Percentiles rank a stretch among this genome's conserved stretches.
Evolutionary conservation across 2,797 vertebrate species (phyloP).

Genomic region (Platalea minor): DNA sequence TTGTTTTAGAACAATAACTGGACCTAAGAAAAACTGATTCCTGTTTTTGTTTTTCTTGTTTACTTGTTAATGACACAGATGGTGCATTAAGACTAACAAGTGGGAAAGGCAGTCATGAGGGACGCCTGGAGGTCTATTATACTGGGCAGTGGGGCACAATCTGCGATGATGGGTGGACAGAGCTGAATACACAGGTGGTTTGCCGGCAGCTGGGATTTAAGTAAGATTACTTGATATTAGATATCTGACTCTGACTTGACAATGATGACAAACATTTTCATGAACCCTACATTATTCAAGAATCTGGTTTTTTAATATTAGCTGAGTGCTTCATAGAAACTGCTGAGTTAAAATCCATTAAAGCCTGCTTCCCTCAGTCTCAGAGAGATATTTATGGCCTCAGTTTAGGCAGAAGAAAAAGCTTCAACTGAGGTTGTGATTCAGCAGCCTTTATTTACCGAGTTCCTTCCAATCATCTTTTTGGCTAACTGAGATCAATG

Average conservation of each 20-base stretch:
- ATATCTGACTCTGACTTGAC: neutral
- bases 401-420: neutral
- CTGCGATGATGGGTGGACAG: slow-evolving; percentile 92
- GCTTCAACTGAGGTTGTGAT: neutral
- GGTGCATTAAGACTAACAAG: slow-evolving; percentile 84
- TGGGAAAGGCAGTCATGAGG: slow-evolving; percentile 81
- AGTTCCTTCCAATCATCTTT: neutral
- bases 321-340: neutral
- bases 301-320: neutral
- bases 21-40: neutral
- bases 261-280: neutral
- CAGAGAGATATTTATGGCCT: neutral
- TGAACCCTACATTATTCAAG: neutral
- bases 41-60: neutral
- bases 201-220: slow-evolving; percentile 94
- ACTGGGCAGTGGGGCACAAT: slow-evolving; percentile 90
- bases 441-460: neutral
- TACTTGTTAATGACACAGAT: slow-evolving; percentile 74
- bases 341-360: neutral
- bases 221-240: slow-evolving; percentile 72
- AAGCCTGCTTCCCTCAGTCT: neutral
- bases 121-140: slow-evolving; percentile 88
- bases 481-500: neutral
- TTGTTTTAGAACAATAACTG: neutral
- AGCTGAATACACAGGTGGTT: slow-evolving; percentile 86